These are phyloP conservation scores for Corydoras sp. DNA, from an alignment of 2,113 vertebrate genomes.

Conservation along the genomic window DNA sequence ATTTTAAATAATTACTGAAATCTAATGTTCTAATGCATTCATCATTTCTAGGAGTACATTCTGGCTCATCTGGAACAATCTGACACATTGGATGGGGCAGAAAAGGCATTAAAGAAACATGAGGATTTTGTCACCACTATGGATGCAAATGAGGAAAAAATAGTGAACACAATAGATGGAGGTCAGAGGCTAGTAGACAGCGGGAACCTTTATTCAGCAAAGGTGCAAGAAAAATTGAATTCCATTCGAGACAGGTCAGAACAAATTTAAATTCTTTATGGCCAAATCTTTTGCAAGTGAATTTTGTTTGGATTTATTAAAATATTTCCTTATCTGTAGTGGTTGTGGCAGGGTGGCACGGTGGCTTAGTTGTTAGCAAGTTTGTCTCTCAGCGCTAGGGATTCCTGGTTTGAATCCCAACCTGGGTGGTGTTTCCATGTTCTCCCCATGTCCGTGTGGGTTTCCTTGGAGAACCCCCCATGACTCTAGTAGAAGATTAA, in stretches of 20 bases:
- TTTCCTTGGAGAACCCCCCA: too few species aligned
- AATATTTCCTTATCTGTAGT: too few species aligned
- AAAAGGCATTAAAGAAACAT: slow-evolving; percentile 79
- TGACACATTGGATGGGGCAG: slow-evolving; percentile 76
- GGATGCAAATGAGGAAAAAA: slow-evolving; percentile 81
- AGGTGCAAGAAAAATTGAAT: slow-evolving; percentile 78
- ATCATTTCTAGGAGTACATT: slow-evolving; percentile 73
- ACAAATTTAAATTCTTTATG: background rate
- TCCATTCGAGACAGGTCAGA: slow-evolving; percentile 78
- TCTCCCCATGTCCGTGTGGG: too few species aligned
- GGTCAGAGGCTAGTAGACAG: slow-evolving; percentile 76
- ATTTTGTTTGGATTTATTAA: too few species aligned
- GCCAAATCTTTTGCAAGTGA: too few species aligned
- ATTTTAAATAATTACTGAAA: too few species aligned
- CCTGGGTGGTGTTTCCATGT: too few species aligned
- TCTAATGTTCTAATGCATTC: background rate
- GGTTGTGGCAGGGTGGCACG: too few species aligned
- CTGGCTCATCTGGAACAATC: slow-evolving; percentile 80
- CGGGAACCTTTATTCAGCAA: slow-evolving; percentile 79
- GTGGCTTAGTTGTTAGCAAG: too few species aligned
- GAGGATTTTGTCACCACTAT: slow-evolving; percentile 79
- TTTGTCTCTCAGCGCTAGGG: too few species aligned
- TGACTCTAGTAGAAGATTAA: too few species aligned
- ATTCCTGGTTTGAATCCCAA: too few species aligned
- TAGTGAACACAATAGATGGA: slow-evolving; percentile 63